These are phyloP conservation scores for Melanocharis versteri DNA, from an alignment of 2,113 vertebrate species.

Conservation along the genomic window DNA sequence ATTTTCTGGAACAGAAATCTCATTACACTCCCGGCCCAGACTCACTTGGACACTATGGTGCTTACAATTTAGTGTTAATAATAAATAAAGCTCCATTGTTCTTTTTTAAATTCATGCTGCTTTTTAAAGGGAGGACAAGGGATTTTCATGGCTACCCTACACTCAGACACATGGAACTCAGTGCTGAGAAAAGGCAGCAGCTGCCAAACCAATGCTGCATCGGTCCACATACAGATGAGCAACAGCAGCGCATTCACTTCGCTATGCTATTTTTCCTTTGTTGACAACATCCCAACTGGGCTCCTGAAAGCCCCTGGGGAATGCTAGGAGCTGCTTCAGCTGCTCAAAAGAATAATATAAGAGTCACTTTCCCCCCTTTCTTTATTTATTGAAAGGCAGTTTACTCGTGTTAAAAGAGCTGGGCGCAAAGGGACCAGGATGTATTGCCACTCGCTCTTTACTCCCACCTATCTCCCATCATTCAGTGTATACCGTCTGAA, in stretches of 20 bases:
- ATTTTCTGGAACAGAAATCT: neutral
- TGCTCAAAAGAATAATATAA: constrained; percentile 31
- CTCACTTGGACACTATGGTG: neutral
- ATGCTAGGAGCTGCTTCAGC: neutral
- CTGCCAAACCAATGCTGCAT: neutral
- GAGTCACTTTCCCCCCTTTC: neutral
- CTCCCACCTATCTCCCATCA: neutral
- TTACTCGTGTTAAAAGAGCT: constrained; percentile 28
- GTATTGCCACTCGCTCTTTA: neutral
- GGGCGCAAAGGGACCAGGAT: neutral
- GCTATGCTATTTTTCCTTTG: neutral
- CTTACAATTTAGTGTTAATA: neutral
- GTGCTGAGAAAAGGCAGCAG: neutral
- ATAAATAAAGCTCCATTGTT: neutral
- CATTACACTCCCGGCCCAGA: neutral
- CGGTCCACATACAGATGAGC: neutral
- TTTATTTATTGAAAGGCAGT: constrained; percentile 15
- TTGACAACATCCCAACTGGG: constrained; percentile 6
- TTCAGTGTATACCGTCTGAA: neutral
- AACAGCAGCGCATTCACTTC: neutral
- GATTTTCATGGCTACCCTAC: neutral
- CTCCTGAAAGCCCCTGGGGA: constrained; percentile 1
- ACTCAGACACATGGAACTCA: neutral
- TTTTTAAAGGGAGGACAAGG: neutral
- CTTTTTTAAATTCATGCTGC: neutral